These are phyloP conservation scores for Bombus difficillimus DNA, from an alignment of 1,140 invertebrate species.

Conservation along the genomic window DNA sequence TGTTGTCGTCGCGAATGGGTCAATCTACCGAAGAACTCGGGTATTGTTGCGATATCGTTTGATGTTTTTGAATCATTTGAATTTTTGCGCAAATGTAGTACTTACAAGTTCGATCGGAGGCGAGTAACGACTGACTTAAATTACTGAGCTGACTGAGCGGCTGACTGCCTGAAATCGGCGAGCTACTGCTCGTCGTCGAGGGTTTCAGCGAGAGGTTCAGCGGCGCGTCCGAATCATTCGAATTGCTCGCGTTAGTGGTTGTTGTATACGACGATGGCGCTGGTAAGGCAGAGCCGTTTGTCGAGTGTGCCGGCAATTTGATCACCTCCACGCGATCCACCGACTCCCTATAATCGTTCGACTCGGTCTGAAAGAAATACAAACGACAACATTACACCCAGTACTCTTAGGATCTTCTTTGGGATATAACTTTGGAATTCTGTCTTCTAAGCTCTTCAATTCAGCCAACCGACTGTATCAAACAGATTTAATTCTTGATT, in stretches of 20 bases:
- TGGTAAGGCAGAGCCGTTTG: constrained; percentile 81
- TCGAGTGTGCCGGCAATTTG: constrained; percentile 86
- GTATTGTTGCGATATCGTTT: too few species aligned
- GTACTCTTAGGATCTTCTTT: background rate
- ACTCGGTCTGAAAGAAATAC: constrained; percentile 70
- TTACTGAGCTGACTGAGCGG: constrained; percentile 84
- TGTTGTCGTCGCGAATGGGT: too few species aligned
- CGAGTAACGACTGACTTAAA: constrained; percentile 81
- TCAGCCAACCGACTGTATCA: too few species aligned
- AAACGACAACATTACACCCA: background rate
- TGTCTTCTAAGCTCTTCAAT: too few species aligned
- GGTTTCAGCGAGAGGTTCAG: constrained; percentile 92
- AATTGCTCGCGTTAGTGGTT: constrained; percentile 72
- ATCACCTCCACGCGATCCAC: constrained; percentile 90
- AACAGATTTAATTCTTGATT: too few species aligned
- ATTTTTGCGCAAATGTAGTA: constrained; percentile 30
- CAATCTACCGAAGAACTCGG: too few species aligned
- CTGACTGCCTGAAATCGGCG: constrained; percentile 78
- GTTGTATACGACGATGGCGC: constrained; percentile 79
- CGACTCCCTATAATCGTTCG: constrained; percentile 76
- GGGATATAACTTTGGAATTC: too few species aligned
- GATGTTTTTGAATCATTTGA: too few species aligned
- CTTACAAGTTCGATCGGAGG: constrained; percentile 84
- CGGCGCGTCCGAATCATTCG: constrained; percentile 87
- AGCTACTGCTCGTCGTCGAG: constrained; percentile 80